Conservation (phyloP, 2,797 vertebrate genomes). For the Luscinia megarhynchos region DNA sequence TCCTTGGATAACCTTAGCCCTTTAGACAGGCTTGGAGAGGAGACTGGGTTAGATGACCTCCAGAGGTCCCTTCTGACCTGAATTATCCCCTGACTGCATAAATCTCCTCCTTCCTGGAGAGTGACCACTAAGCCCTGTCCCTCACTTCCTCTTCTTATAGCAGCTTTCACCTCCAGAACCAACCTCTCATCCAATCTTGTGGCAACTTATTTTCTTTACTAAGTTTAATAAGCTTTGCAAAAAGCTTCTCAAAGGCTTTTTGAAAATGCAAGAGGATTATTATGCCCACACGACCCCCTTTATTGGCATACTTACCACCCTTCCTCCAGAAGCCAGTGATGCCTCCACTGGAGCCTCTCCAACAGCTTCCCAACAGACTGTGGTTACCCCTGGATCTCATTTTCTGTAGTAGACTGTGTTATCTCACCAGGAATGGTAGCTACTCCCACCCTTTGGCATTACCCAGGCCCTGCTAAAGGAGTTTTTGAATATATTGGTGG, state of each 20-base stretch:
- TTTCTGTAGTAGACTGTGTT: not conserved
- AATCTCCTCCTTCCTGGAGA: not conserved
- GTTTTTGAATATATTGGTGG: not conserved
- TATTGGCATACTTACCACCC: not conserved
- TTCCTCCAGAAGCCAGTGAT: not conserved
- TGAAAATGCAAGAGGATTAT: slow-evolving; percentile 40
- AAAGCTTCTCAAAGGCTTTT: slow-evolving; percentile 55
- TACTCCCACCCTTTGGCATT: accelerated
- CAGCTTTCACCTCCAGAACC: not conserved
- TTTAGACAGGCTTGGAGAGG: not conserved
- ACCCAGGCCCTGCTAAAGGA: accelerated
- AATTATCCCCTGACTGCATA: not conserved
- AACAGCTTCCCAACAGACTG: not conserved
- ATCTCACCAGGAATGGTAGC: not conserved
- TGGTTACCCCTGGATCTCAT: not conserved
- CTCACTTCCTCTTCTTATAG: slow-evolving; percentile 41
- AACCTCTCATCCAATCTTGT: not conserved
- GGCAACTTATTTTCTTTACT: slow-evolving; percentile 24
- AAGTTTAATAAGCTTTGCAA: slow-evolving; percentile 47
- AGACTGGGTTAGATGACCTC: not conserved
- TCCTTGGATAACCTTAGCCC: not conserved
- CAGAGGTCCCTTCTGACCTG: not conserved
- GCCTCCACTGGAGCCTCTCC: not conserved
- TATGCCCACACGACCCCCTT: not conserved
- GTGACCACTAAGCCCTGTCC: not conserved